These are phyloP conservation scores for Lateolabrax maculatus DNA, from an alignment of 2,797 vertebrate species.

Conservation along the genomic window DNA sequence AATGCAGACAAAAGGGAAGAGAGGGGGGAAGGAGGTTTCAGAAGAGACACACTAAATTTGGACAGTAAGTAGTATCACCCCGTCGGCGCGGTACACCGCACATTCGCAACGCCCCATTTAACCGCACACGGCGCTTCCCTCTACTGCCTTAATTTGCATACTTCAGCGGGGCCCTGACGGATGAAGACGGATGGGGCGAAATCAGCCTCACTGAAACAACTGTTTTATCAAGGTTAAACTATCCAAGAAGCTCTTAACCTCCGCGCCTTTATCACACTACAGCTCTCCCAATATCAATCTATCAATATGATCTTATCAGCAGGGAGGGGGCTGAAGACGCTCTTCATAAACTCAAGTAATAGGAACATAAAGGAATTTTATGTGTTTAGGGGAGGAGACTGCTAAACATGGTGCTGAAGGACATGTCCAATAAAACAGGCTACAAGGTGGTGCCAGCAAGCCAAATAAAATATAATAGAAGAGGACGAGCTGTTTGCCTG, in stretches of 20 bases:
- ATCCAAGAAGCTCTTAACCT: constrained; percentile 90
- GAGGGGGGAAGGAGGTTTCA: constrained; percentile 65
- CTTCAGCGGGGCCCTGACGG: constrained; percentile 91
- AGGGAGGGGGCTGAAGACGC: constrained; percentile 67
- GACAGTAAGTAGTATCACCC: constrained; percentile 91
- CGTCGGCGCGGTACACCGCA: constrained; percentile 88
- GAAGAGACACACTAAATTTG: constrained; percentile 89
- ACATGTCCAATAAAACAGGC: constrained; percentile 81
- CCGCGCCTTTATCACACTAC: constrained; percentile 84
- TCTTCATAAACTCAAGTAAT: constrained; percentile 84
- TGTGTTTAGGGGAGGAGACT: constrained; percentile 82
- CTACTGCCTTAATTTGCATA: constrained; percentile 93
- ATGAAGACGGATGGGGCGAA: constrained; percentile 96
- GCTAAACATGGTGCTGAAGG: constrained; percentile 82
- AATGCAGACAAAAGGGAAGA: constrained; percentile 74
- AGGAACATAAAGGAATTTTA: constrained; percentile 85
- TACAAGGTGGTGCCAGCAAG: constrained; percentile 73
- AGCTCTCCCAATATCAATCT: constrained; percentile 87
- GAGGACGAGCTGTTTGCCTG: constrained; percentile 47
- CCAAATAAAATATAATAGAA: constrained; percentile 79
- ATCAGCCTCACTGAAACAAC: constrained; percentile 96
- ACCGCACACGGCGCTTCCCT: constrained; percentile 88
- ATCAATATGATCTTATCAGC: constrained; percentile 87
- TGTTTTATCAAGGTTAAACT: constrained; percentile 99
- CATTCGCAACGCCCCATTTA: constrained; percentile 93